phyloP scores from a whole-genome alignment of 2,113 vertebrate species.

The Urocitellus parryii region DNA sequence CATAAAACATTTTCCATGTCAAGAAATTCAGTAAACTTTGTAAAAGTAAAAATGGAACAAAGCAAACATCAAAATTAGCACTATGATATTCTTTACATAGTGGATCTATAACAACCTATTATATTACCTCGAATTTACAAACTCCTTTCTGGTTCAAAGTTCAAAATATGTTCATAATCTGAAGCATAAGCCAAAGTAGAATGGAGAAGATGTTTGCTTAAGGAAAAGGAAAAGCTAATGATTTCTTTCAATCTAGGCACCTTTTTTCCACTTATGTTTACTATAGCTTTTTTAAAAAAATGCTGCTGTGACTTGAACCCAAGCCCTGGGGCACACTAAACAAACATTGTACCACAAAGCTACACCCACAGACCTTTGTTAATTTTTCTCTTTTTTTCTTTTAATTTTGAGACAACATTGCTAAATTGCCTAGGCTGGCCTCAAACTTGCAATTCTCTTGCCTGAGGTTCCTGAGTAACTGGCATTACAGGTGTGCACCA shows the following conservation, averaged over 20 bases:
- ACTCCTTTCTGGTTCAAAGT: background rate
- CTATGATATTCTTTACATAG: background rate
- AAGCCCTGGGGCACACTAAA: too few species aligned
- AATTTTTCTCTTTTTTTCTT: too few species aligned
- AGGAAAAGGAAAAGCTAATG: background rate
- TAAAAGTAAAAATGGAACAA: background rate
- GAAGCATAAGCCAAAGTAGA: conserved; percentile 29
- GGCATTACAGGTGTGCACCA: too few species aligned
- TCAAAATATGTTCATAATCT: conserved; percentile 54
- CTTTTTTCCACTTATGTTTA: background rate
- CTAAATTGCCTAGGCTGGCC: too few species aligned
- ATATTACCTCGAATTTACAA: conserved; percentile 6
- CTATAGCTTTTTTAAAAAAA: background rate
- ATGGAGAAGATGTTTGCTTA: background rate
- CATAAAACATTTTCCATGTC: background rate
- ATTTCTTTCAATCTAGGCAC: background rate
- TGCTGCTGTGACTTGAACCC: too few species aligned
- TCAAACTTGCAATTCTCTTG: too few species aligned
- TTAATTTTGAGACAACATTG: too few species aligned
- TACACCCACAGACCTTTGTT: too few species aligned
- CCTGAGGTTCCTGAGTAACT: too few species aligned
- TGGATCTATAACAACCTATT: background rate
- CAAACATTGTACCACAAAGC: too few species aligned
- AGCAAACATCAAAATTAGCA: background rate
- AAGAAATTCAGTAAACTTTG: background rate